Conservation (phyloP, 2,888 invertebrate genomes). For the Hirudinaria manillensis region DNA sequence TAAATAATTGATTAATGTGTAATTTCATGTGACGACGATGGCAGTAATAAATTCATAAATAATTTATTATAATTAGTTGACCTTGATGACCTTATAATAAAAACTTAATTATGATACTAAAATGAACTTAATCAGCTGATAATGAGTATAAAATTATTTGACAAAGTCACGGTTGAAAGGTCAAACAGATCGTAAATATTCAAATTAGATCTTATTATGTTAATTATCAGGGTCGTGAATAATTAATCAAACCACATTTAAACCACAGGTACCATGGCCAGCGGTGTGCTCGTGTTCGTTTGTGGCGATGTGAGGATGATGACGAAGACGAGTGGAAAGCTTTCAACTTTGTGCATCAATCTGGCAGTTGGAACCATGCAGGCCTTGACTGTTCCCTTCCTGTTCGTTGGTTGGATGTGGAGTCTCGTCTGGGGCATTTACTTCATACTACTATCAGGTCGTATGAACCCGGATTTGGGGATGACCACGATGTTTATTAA, state of each 20-base stretch:
- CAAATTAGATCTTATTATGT: no score
- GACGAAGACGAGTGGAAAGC: constrained; percentile 48
- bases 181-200: no score
- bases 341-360: constrained; percentile 73
- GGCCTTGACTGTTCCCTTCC: constrained; percentile 85
- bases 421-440: constrained; percentile 95
- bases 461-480: constrained; percentile 52
- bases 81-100: no score
- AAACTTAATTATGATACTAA: no score
- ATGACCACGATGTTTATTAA: neutral
- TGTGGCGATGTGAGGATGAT: constrained; percentile 50
- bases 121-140: no score
- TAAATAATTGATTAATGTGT: no score
- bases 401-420: constrained; percentile 91
- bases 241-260: neutral
- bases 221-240: no score
- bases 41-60: no score
- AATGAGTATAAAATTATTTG: no score
- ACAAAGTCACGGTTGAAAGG: no score
- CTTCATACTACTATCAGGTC: constrained; percentile 81
- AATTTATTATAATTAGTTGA: no score
- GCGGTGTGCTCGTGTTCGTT: constrained; percentile 64
- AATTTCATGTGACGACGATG: no score
- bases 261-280: constrained; percentile 74
- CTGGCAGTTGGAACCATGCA: constrained; percentile 79